phyloP scores from a whole-genome alignment of 2,113 vertebrate species.

The Bostrychus sinensis region DNA sequence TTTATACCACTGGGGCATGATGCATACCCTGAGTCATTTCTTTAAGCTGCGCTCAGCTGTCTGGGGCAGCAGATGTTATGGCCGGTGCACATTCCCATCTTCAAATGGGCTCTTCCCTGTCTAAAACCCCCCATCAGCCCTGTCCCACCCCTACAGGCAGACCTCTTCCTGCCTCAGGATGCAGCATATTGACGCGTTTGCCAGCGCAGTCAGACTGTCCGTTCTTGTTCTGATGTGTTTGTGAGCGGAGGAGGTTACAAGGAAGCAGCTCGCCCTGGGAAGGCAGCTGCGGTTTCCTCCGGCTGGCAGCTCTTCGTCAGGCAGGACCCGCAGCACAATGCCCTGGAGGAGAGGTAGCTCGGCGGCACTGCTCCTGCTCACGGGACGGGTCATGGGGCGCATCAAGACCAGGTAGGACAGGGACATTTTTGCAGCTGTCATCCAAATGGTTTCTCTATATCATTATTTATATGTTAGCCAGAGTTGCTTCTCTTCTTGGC shows the following conservation, averaged over 20 bases:
- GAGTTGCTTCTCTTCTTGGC: neutral
- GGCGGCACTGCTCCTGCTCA: slow-evolving; percentile 54
- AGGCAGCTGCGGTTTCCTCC: slow-evolving; percentile 79
- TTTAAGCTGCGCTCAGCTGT: slow-evolving; percentile 6
- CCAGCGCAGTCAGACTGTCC: slow-evolving; percentile 54
- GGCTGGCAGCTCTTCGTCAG: slow-evolving; percentile 40
- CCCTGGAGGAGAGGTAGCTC: slow-evolving; percentile 73
- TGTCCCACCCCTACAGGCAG: slow-evolving; percentile 18
- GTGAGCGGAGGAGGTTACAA: slow-evolving; percentile 67
- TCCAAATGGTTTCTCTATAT: neutral
- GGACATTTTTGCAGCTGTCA: slow-evolving; percentile 2
- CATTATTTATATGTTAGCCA: neutral
- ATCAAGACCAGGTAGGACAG: slow-evolving; percentile 75
- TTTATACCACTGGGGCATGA: slow-evolving; percentile 4
- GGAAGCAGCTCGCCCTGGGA: slow-evolving; percentile 74
- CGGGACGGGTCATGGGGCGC: slow-evolving; percentile 53
- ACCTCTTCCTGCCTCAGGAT: slow-evolving; percentile 79
- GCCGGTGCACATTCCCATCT: slow-evolving; percentile 36
- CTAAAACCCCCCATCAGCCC: neutral
- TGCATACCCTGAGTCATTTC: slow-evolving; percentile 1
- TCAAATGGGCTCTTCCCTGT: slow-evolving; percentile 38
- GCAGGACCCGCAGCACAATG: slow-evolving; percentile 68
- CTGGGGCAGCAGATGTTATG: slow-evolving; percentile 4
- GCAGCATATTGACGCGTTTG: slow-evolving; percentile 57
- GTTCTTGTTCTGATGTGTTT: slow-evolving; percentile 75